phyloP scores from a whole-genome alignment of 2,888 invertebrate species.

The Nomada hirtipes region DNA sequence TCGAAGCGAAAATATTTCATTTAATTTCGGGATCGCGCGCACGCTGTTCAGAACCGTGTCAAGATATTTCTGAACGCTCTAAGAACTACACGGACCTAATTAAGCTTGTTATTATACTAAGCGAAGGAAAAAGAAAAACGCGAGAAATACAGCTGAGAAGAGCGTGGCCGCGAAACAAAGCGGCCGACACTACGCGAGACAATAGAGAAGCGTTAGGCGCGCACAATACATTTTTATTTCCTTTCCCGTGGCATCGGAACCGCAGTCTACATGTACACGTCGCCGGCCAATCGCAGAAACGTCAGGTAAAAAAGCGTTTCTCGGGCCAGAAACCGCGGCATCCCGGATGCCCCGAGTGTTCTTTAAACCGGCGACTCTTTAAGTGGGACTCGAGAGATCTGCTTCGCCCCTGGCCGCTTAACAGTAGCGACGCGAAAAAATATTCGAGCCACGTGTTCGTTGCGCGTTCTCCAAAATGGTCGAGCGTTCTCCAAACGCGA shows the following conservation, averaged over 20 bases:
- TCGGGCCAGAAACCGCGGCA: conserved; percentile 14
- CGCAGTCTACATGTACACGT: conserved; percentile 2
- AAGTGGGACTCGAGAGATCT: conserved; percentile 45
- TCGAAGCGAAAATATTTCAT: not conserved
- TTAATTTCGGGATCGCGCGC: too few species aligned
- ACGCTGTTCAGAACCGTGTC: too few species aligned
- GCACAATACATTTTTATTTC: conserved; percentile 58
- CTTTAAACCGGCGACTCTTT: conserved; percentile 36
- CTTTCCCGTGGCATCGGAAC: conserved; percentile 41
- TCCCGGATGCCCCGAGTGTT: conserved; percentile 40
- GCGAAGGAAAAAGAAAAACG: not conserved
- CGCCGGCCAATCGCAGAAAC: conserved; percentile 32
- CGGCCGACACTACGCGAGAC: conserved; percentile 30
- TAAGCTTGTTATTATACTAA: not conserved
- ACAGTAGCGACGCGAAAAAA: conserved; percentile 2
- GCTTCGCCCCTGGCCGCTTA: not conserved
- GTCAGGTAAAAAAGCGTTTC: conserved; percentile 29
- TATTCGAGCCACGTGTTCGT: not conserved
- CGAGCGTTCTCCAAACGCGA: not conserved
- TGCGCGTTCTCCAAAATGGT: conserved; percentile 21
- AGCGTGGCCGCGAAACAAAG: conserved; percentile 40
- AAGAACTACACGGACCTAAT: not conserved
- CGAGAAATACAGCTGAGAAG: conserved; percentile 27
- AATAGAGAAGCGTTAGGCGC: conserved; percentile 30
- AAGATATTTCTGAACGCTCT: too few species aligned